Base-by-base conservation (phyloP, 2,888 invertebrate species). In the Eristalis tenax region DNA sequence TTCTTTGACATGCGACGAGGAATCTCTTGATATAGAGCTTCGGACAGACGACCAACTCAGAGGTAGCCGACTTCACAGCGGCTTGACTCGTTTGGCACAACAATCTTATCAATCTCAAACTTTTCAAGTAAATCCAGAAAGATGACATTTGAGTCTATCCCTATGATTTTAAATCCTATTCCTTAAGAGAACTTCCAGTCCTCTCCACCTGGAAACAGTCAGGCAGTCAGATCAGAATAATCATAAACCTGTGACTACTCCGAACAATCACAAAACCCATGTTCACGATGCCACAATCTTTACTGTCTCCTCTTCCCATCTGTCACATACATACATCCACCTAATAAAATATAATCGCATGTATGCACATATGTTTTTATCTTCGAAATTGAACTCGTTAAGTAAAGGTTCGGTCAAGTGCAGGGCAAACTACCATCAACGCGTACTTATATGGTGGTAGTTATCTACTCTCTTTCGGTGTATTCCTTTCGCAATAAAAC, bases 341-440 rank as follows among this genome's bases (percentile, higher is more conserved):
- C n/a, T n/a, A n/a, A 50, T 50, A 1, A 50, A 50, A 50, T 18
- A 18, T 8, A 50, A 50, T 50, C 50, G 6, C 50, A 32, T 32
- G 32, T 32, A 3, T 6, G 8, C 50, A 8, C 18, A 5, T 65
- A n/a, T n/a, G n/a, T n/a, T n/a, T n/a, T 22, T 70, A 65, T 59
- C 71, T 71, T 22, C 15, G n/a, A 32, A 38, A 23, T 18, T 74
- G 68, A 68, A 66, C 73, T 80, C 61, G 66, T 70, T 50, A 50
- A 38, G 8, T 8, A n/a, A 38, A 73, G 73, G 73, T 61, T 26
- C 56, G 68, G 73, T 73, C 80, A 80, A 80, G 73, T 74, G 80
- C 73, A 80, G 59, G 80, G 38, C 66, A 32, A 38, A 28, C 32
- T 10, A 57, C 64, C 28, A 40, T 57, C 63, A 61, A 11, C 23